Evolutionary conservation across 1,140 invertebrate genomes (phyloP), one percentile per base, ranked within the genome.

Genomic region (Cepaea nemoralis): DNA sequence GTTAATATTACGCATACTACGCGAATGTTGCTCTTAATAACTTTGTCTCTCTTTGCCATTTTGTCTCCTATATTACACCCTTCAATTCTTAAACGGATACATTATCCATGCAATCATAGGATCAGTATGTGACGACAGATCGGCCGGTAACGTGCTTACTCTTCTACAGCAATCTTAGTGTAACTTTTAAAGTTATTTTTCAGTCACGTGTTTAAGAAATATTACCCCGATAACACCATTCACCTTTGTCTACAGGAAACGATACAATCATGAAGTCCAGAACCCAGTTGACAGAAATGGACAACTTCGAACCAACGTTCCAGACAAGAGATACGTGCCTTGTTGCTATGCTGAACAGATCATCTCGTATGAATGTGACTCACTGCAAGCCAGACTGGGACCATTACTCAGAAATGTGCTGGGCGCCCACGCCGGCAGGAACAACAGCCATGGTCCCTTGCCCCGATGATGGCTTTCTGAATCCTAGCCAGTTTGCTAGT

Each of bases 301-400:
- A 5, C 5, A 55, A 24, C 50, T 55, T 55, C 50, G 50, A 55
- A 55, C 8, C 8, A 5, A 14, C 22, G 10, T 63, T 63, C 27
- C 42, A 33, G 27, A 40, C 27, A n/a, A 27, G 22, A 27, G 40
- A 48, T 8, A 22, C 73, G 5, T 75, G 73, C 50, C 35, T 77
- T 16, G 37, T 27, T 35, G 48, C 37, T 16, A 77, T 77, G 75
- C 10, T 42, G 3, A 35, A 55, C 55, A 35, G 39, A 50, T 77
- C 75, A 0, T 8, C 35, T 24, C n/a, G 6, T 10, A 59, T 63
- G 48, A 55, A 31, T 2, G 22, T 35, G 2, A 1, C 55, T 3
- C 77, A 69, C 63, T 82, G 80, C 55, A 35, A 24, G 40, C 69
- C 74, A 10, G 59, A 76, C 14, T 82, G 70, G 45, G 82, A 83